Conservation (phyloP, 2,113 vertebrate genomes). For the Struthio camelus region DNA sequence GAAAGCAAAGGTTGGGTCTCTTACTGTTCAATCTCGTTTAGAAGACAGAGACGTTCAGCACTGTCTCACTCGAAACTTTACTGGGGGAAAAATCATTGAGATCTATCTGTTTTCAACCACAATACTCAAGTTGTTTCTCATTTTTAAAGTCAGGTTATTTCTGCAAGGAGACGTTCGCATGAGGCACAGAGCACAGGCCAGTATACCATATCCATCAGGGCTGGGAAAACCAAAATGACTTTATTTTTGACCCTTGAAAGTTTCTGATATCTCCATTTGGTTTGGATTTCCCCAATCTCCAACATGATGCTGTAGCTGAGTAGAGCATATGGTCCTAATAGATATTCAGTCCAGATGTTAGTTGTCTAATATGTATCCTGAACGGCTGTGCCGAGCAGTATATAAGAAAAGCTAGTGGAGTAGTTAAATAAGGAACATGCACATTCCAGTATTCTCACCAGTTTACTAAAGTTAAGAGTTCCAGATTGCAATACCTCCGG, state of each 20-base stretch:
- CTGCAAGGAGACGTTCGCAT: constrained; percentile 10
- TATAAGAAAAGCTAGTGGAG: constrained; percentile 72
- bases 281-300: constrained; percentile 77
- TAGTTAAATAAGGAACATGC: constrained; percentile 73
- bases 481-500: constrained; percentile 75
- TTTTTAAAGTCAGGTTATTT: constrained; percentile 67
- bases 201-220: neutral
- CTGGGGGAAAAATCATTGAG: constrained; percentile 46
- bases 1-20: constrained; percentile 4
- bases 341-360: constrained; percentile 82
- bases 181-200: neutral
- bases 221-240: constrained; percentile 74
- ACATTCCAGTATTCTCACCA: constrained; percentile 77
- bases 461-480: constrained; percentile 77
- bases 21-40: constrained; percentile 61
- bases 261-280: constrained; percentile 79
- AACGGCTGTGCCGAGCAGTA: constrained; percentile 58
- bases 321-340: constrained; percentile 77
- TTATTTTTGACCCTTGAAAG: constrained; percentile 79
- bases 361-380: constrained; percentile 77
- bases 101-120: constrained; percentile 63
- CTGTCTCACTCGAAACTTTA: constrained; percentile 25
- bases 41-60: constrained; percentile 26
- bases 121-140: constrained; percentile 44
- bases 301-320: constrained; percentile 67